Percentiles rank a stretch among this genome's conserved stretches.
These are phyloP conservation scores for Eubucco bourcierii DNA, from an alignment of 2,113 vertebrate genomes.

Conservation along the genomic window DNA sequence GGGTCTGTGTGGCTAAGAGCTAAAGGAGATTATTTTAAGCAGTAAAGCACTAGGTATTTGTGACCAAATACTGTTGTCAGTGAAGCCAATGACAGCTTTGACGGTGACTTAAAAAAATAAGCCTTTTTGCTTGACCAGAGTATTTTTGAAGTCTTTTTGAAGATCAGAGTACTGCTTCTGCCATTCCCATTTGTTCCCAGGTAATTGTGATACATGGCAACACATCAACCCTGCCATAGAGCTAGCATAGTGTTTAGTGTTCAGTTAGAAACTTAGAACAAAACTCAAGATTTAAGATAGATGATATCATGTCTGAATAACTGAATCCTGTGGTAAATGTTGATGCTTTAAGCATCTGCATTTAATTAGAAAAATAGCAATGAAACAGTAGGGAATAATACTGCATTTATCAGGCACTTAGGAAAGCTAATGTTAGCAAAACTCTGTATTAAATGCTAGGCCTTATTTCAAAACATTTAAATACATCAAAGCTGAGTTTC, in stretches of 20 bases:
- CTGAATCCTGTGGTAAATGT: not conserved
- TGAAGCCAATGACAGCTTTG: not conserved
- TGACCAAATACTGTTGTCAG: not conserved
- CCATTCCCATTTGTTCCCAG: not conserved
- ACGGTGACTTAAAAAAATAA: not conserved
- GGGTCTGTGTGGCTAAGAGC: not conserved
- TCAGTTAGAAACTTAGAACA: not conserved
- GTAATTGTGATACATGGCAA: not conserved
- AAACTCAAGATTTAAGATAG: not conserved
- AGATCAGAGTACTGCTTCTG: not conserved
- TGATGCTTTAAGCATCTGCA: constrained; percentile 6
- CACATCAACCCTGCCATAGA: not conserved
- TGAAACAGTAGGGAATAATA: not conserved
- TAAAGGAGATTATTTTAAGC: constrained; percentile 43
- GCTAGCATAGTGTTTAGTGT: not conserved
- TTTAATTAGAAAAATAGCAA: constrained; percentile 33
- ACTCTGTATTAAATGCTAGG: constrained; percentile 25
- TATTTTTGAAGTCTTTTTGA: no score
- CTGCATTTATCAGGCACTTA: constrained; percentile 19
- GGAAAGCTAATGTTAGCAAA: constrained; percentile 33
- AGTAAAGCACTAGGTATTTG: constrained; percentile 2
- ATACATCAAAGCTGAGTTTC: constrained; percentile 35
- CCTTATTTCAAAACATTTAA: constrained; percentile 56
- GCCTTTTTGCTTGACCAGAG: not conserved
- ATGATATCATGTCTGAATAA: not conserved